These are phyloP conservation scores for Stichodactyla helianthus DNA, from an alignment of 64 coral and sea anemone species.

Conservation along the genomic window DNA sequence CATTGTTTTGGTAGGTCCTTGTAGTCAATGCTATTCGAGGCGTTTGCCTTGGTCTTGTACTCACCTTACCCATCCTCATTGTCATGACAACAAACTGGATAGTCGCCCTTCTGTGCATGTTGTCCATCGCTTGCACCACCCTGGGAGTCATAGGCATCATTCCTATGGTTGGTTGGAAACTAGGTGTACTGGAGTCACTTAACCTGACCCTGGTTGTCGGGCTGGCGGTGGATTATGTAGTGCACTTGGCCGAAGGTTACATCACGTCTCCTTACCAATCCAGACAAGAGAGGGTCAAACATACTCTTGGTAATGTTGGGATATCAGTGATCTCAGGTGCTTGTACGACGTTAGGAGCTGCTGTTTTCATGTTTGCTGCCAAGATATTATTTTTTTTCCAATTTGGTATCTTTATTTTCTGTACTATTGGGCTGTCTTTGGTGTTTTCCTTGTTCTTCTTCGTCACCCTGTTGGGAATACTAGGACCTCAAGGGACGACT, in stretches of 20 bases:
- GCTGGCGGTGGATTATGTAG: constrained; percentile 67
- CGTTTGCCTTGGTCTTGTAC: constrained; percentile 35
- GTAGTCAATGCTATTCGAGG: constrained; percentile 48
- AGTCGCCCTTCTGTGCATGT: constrained; percentile 30
- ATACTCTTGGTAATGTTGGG: constrained; percentile 49
- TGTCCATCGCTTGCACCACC: constrained; percentile 46
- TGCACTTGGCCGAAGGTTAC: constrained; percentile 60
- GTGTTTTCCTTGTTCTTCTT: constrained; percentile 49
- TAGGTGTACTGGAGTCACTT: constrained; percentile 53
- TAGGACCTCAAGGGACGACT: constrained; percentile 35
- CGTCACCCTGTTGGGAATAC: constrained; percentile 19
- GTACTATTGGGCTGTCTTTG: constrained; percentile 49
- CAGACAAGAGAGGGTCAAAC: constrained; percentile 27
- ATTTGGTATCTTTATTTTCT: constrained; percentile 59
- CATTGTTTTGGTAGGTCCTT: constrained; percentile 26
- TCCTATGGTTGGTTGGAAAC: constrained; percentile 57
- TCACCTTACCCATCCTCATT: constrained; percentile 35
- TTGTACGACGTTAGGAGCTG: constrained; percentile 49
- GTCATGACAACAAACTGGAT: constrained; percentile 45
- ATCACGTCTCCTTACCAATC: neutral
- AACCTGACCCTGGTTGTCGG: constrained; percentile 66
- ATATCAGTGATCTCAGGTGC: constrained; percentile 67
- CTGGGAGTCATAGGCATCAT: constrained; percentile 47
- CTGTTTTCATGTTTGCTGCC: constrained; percentile 54
- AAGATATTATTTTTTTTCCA: constrained; percentile 60